Evolutionary conservation across 2,888 invertebrate genomes (phyloP), one percentile per base, ranked within the genome.

Genomic region (Falcaria lacertinaria): DNA sequence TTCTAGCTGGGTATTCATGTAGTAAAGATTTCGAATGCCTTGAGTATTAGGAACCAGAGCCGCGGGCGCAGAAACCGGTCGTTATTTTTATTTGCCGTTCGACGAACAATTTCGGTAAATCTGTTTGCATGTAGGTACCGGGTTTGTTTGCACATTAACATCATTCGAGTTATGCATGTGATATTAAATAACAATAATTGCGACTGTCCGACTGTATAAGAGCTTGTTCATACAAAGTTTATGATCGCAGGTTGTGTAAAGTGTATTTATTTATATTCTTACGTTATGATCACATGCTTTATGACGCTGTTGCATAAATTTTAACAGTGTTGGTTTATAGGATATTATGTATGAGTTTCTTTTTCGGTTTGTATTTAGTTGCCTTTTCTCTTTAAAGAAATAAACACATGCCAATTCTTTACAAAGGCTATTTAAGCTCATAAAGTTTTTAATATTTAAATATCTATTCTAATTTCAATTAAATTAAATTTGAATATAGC

Each of bases 51-150:
- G 34, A 52, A 64, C 63, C 62, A 71, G 63, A 61, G 64, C 73
- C 72, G 65, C 71, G 53, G 65, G 71, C 72, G 55, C 65, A 71
- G 56, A 63, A 74, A 76, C 77, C 78, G 75, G 76, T 80, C 77
- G 71, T 82, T 75, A 81, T 83, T 81, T 81, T 74, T 75, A 75
- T 74, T 73, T 69, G 69, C 69, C 74, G 72, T 62, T 67, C 74
- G 73, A 61, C 65, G 76, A 80, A 80, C 80, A 74, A 84, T 84
- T 84, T 85, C 63, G 82, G 78, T 82, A 82, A 86, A 87, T 85
- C 84, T 85, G 86, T 86, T 85, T 84, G 82, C 80, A 77, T 78
- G 80, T n/a, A n/a, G n/a, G n/a, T 77, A 70, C 66, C 65, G 57
- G 65, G 74, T 78, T 79, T 77, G 78, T 80, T 76, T 77, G 72